These are phyloP conservation scores for Indri indri DNA, from an alignment of 2,113 vertebrate species.

Conservation along the genomic window DNA sequence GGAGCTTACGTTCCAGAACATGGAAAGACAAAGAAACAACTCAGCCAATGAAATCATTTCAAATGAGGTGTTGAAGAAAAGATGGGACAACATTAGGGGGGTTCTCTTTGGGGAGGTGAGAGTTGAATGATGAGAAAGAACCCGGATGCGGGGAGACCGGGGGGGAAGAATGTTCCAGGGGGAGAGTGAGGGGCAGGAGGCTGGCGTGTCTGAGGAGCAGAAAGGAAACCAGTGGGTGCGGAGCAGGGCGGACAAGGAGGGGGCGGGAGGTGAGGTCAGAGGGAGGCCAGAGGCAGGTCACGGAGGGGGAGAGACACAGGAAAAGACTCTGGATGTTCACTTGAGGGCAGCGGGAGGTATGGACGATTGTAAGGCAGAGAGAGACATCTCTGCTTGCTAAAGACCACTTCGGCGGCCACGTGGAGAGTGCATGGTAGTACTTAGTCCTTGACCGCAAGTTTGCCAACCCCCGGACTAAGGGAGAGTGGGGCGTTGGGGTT, in stretches of 20 bases:
- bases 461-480: not conserved
- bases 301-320: not conserved
- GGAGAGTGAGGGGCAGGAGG: not conserved
- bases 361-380: not conserved
- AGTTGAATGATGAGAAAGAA: not conserved
- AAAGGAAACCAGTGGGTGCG: not conserved
- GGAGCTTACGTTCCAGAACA: not conserved
- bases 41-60: not conserved
- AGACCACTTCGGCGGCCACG: not conserved
- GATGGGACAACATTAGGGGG: no score
- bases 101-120: not conserved
- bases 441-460: not conserved
- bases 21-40: no score
- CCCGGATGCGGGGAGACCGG: not conserved
- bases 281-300: not conserved
- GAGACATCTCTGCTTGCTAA: not conserved
- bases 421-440: fast-evolving
- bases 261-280: not conserved
- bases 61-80: fast-evolving
- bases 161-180: not conserved
- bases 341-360: not conserved
- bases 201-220: not conserved
- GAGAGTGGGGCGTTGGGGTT: no score
- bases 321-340: not conserved
- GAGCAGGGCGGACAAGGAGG: not conserved